These are phyloP conservation scores for Diarsia dahlii DNA, from an alignment of 2,888 invertebrate genomes.

Conservation along the genomic window DNA sequence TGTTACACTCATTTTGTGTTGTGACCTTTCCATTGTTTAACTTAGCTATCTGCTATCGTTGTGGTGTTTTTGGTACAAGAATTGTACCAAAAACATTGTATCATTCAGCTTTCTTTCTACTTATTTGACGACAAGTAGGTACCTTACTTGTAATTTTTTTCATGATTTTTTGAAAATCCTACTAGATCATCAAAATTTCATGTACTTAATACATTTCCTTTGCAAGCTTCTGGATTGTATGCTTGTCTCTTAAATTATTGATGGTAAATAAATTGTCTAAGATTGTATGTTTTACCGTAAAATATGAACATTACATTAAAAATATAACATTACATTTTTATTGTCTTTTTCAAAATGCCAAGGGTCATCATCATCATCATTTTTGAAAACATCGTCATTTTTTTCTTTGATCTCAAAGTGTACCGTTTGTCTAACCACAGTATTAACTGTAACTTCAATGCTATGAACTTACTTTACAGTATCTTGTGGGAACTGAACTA, in stretches of 20 bases:
- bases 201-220: too few species aligned
- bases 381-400: not conserved
- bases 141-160: not conserved
- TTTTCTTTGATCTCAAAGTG: constrained; percentile 34
- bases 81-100: too few species aligned
- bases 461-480: constrained; percentile 38
- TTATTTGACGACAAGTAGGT: not conserved
- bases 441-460: constrained; percentile 46
- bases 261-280: too few species aligned
- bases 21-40: constrained; percentile 15
- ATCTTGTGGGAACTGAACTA: constrained; percentile 53
- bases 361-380: constrained; percentile 32
- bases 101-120: not conserved
- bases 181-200: too few species aligned
- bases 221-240: not conserved
- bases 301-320: too few species aligned
- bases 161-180: not conserved
- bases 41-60: not conserved
- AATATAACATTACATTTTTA: not conserved
- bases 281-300: not conserved
- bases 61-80: not conserved
- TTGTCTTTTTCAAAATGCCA: constrained; percentile 16
- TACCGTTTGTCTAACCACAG: constrained; percentile 28
- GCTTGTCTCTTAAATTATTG: too few species aligned
- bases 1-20: constrained; percentile 8